Percentiles rank a stretch among this genome's conserved stretches.
Evolutionary conservation across 2,797 vertebrate genomes (phyloP).

Genomic region (Falco novaeseelandiae): DNA sequence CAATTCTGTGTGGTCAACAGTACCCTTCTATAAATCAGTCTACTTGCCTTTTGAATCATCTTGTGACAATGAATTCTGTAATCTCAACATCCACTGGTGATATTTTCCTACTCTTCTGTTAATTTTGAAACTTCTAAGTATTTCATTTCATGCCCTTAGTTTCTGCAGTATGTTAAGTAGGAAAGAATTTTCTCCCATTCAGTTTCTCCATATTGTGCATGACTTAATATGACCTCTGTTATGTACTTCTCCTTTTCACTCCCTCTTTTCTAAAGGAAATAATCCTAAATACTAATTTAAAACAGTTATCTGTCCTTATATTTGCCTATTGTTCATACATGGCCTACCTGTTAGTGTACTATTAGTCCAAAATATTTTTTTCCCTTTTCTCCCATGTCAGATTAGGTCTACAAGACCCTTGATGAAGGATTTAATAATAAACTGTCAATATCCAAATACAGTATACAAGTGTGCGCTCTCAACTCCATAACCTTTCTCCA

Average conservation of each 20-base stretch:
- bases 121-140: background rate
- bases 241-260: background rate
- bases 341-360: background rate
- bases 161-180: background rate
- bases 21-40: background rate
- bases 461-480: background rate
- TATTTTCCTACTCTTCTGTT: background rate
- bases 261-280: background rate
- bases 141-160: background rate
- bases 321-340: background rate
- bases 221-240: background rate
- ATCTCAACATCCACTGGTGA: background rate
- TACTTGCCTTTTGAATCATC: background rate
- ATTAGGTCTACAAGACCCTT: background rate
- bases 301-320: background rate
- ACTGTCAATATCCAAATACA: background rate
- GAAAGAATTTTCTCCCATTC: background rate
- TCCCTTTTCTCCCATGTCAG: background rate
- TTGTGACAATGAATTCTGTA: background rate
- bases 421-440: background rate
- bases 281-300: background rate
- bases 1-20: background rate
- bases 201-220: background rate
- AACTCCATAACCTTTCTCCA: background rate
- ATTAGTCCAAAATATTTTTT: background rate